Conservation (phyloP, 2,888 invertebrate genomes). For the Macrosiphum euphorbiae region DNA sequence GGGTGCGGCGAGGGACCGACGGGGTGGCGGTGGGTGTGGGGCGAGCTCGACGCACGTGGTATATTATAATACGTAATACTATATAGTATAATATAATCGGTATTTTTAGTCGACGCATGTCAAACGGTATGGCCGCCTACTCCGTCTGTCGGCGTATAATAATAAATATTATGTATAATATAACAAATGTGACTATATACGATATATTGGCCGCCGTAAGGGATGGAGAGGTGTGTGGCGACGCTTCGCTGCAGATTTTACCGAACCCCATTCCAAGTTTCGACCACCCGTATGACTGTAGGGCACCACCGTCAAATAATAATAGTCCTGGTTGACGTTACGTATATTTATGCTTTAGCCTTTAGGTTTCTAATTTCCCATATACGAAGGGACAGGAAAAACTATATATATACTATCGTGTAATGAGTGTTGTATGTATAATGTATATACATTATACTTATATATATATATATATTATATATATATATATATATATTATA, state of each 20-base stretch:
- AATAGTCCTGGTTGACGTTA: background rate
- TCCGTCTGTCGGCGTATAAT: background rate
- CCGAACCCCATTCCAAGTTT: background rate
- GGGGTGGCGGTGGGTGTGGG: background rate
- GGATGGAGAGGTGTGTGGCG: background rate
- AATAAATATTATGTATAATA: conserved; percentile 1
- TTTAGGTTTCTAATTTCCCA: background rate
- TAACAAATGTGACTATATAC: background rate
- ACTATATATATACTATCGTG: background rate
- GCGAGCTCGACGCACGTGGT: conserved; percentile 52
- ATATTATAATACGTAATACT: background rate
- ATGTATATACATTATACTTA: background rate
- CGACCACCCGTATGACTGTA: background rate
- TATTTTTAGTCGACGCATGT: conserved; percentile 47
- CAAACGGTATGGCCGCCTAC: background rate
- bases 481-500: too few relatives aligned
- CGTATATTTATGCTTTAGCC: background rate
- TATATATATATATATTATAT: background rate
- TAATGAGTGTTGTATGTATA: background rate
- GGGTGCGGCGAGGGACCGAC: background rate
- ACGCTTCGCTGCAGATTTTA: background rate
- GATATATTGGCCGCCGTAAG: background rate
- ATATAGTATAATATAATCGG: background rate
- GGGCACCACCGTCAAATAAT: background rate
- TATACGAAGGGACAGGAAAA: background rate